phyloP scores from a whole-genome alignment of 2,113 vertebrate species.

The Oncorhynchus gorbuscha region DNA sequence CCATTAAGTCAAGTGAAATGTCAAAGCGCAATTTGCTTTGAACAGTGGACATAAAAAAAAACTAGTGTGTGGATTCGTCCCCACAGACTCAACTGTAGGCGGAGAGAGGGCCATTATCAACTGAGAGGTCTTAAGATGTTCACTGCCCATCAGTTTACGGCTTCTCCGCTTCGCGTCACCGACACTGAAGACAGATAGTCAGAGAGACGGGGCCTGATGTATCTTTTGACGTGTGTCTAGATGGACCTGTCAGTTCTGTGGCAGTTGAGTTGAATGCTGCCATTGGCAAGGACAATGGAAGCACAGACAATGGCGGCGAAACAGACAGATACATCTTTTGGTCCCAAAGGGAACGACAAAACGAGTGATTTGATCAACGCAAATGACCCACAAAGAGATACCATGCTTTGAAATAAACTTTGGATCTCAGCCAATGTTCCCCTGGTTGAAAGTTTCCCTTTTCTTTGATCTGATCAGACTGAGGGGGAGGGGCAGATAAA shows the following conservation, averaged over 20 bases:
- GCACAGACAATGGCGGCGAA: background rate
- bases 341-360: background rate
- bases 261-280: slow-evolving; percentile 4
- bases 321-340: background rate
- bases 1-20: slow-evolving; percentile 38
- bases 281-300: background rate
- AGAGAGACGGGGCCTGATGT: background rate
- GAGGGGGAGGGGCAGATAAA: slow-evolving; percentile 9
- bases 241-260: slow-evolving; percentile 16
- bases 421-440: slow-evolving; percentile 51
- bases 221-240: slow-evolving; percentile 37
- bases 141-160: slow-evolving; percentile 5
- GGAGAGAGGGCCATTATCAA: slow-evolving; percentile 25
- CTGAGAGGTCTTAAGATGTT: slow-evolving; percentile 14
- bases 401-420: slow-evolving; percentile 38
- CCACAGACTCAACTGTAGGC: background rate
- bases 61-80: background rate
- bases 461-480: slow-evolving; percentile 56
- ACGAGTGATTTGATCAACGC: background rate
- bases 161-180: slow-evolving; percentile 19
- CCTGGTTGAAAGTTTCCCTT: slow-evolving; percentile 44
- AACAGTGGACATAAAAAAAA: slow-evolving; percentile 5
- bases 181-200: slow-evolving; percentile 33
- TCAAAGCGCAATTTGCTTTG: slow-evolving; percentile 15
- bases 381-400: slow-evolving; percentile 8